These are phyloP conservation scores for Sebastiscus tertius DNA, from an alignment of 2,797 vertebrate species.

Conservation along the genomic window DNA sequence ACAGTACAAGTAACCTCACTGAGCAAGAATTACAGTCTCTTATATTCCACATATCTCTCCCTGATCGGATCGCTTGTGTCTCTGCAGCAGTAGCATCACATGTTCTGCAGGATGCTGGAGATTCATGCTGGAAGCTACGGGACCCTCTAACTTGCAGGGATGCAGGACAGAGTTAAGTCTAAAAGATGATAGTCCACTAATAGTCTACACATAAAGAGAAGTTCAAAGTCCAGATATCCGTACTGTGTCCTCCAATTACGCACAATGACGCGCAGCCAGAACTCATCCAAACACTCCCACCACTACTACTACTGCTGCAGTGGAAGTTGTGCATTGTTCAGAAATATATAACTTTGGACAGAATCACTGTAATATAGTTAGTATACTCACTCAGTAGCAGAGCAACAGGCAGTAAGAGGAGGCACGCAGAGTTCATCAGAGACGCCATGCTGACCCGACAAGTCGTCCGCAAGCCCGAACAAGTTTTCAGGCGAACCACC, in stretches of 20 bases:
- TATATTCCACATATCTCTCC: background rate
- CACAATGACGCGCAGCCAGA: background rate
- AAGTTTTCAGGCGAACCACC: constrained; percentile 7
- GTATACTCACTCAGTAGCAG: constrained; percentile 82
- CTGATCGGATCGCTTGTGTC: background rate
- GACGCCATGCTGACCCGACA: constrained; percentile 72
- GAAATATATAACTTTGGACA: background rate
- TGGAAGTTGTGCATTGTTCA: background rate
- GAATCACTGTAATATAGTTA: background rate
- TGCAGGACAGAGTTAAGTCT: background rate
- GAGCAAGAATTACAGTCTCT: no score
- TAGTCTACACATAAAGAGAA: background rate
- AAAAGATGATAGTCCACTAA: background rate
- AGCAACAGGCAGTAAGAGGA: constrained; percentile 85
- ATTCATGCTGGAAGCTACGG: background rate
- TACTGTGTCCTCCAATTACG: background rate
- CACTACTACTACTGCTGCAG: background rate
- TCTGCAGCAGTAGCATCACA: constrained; percentile 7
- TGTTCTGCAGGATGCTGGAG: background rate
- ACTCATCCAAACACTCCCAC: background rate
- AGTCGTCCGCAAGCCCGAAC: constrained; percentile 24
- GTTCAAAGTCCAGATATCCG: background rate
- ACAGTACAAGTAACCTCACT: background rate
- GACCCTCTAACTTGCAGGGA: background rate
- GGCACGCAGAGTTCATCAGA: constrained; percentile 68